Base-by-base conservation (phyloP, 2,113 vertebrate species). In the Amblyopsis rosae region DNA sequence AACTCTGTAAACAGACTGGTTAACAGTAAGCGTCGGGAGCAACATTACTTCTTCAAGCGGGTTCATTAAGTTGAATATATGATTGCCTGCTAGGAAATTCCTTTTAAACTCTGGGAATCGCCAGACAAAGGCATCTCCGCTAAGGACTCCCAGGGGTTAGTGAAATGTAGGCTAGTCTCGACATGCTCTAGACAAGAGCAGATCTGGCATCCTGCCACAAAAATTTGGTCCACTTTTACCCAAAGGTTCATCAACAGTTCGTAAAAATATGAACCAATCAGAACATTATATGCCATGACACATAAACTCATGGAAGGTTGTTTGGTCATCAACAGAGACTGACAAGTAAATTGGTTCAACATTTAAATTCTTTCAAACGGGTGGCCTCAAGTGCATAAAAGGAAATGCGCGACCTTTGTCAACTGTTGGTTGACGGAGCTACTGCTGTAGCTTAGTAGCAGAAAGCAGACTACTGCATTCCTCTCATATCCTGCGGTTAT, bases 321-420 rank as follows among this genome's bases (percentile, higher is more conserved):
- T 73, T 66, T 26, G 53, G 68, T 73, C 57, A 65, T 57, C 2
- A 32, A 65, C 12, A 12, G 58, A 45, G 41, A 68, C 69, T n/a
- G 50, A 58, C 50, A 66, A 63, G 48, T 63, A 5, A 49, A 75
- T 75, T 26, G 68, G 47, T 51, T 70, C 58, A 19, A 65, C 26
- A 4, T 75, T 87, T 73, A 79, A 84, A 86, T 87, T 78, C 82
- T 51, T 57, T 80, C 86, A 80, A 87, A 85, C 72, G 64, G 56
- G 71, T 75, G 82, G 84, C 63, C 75, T 70, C 62, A 61, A 76
- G 76, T 57, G 73, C 71, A 75, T 73, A 79, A 77, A 80, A 76
- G 63, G 70, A 80, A 71, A 81, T 82, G 70, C 68, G 75, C 64
- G 78, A 79, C 79, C 70, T 80, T 83, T 85, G 89, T 86, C 81